A percentile compares a stretch with the other conserved stretches of the same genome.
Evolutionary conservation across 2,888 invertebrate genomes (phyloP).

Genomic region (Meiosimyza platycephala): DNA sequence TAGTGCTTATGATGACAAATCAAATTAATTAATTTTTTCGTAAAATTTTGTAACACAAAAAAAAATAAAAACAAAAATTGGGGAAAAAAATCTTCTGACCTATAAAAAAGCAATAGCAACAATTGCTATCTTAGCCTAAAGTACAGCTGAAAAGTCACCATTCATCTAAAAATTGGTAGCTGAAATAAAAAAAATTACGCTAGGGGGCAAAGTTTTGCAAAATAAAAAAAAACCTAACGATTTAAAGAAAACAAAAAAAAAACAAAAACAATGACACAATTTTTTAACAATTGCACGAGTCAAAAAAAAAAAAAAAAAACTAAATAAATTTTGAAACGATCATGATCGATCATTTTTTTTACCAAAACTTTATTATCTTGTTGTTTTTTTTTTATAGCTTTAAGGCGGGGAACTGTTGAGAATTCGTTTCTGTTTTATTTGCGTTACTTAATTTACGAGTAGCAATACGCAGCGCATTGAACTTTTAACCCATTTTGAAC

Average conservation of each 20-base stretch:
- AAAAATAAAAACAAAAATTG: neutral
- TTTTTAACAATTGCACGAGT: too few relatives aligned
- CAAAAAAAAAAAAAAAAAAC: slow-evolving; percentile 6
- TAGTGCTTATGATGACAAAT: too few relatives aligned
- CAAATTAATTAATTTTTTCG: neutral
- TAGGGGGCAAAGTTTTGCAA: slow-evolving; percentile 32
- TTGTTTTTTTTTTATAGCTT: too few relatives aligned
- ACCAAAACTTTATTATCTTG: too few relatives aligned
- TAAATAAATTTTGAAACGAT: neutral
- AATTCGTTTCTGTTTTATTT: too few relatives aligned
- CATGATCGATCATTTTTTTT: too few relatives aligned
- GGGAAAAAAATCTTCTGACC: too few relatives aligned
- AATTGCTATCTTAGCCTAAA: slow-evolving; percentile 19
- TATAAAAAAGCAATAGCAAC: slow-evolving; percentile 4
- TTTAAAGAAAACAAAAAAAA: slow-evolving; percentile 2
- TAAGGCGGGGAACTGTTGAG: too few relatives aligned
- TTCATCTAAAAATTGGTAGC: slow-evolving; percentile 40
- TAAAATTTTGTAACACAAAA: neutral
- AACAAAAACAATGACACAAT: neutral
- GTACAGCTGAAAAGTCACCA: slow-evolving; percentile 20
- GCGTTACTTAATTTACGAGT: too few relatives aligned
- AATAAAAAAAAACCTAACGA: slow-evolving; percentile 24
- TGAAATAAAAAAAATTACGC: slow-evolving; percentile 5
- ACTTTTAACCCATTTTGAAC: too few relatives aligned
- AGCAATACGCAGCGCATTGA: too few relatives aligned